Conservation (phyloP, 1,140 invertebrate genomes). For the Pararge aegeria region DNA sequence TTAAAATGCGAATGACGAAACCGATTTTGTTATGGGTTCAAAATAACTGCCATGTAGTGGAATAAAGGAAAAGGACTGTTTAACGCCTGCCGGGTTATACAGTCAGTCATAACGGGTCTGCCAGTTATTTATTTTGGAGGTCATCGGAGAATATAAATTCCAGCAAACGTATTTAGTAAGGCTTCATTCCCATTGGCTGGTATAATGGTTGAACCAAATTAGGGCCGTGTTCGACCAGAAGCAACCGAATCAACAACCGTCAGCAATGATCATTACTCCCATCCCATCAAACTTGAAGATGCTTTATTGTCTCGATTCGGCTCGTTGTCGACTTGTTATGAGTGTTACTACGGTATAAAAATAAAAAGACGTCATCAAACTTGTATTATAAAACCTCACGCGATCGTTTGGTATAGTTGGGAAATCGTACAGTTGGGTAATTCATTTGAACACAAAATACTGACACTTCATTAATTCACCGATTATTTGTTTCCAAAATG, state of each 20-base stretch:
- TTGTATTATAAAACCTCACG: conserved; percentile 68
- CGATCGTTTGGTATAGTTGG: conserved; percentile 39
- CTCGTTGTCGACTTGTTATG: conserved; percentile 75
- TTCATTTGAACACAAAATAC: no score
- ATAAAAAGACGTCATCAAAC: conserved; percentile 60
- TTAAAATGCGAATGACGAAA: no score
- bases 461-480: no score
- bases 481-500: no score
- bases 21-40: no score
- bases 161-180: not conserved
- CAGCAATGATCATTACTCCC: conserved; percentile 72
- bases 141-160: not conserved
- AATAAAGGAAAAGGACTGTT: no score
- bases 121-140: not conserved
- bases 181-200: conserved; percentile 17
- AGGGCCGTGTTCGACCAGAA: conserved; percentile 50
- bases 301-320: conserved; percentile 73
- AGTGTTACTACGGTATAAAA: conserved; percentile 48
- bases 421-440: not conserved
- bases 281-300: conserved; percentile 68
- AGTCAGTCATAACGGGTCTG: no score
- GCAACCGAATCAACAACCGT: conserved; percentile 55
- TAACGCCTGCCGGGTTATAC: no score
- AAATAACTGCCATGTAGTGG: no score
- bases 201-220: conserved; percentile 42